Percentiles rank a stretch among this genome's conserved stretches.
Conservation (phyloP, 2,888 invertebrate species). For the Drosophila gaucha region DNA sequence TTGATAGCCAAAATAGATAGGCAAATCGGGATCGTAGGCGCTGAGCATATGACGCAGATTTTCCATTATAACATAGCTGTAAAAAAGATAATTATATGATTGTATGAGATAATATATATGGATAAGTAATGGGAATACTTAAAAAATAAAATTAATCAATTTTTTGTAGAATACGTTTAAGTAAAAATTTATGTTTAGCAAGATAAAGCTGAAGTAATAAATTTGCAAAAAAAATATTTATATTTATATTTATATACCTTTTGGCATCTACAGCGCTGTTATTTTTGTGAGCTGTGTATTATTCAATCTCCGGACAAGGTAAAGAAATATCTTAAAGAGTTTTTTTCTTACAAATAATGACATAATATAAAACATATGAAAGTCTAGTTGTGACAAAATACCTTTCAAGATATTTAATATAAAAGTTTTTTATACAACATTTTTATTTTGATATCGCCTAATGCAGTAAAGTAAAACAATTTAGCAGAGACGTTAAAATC, state of each 20-base stretch:
- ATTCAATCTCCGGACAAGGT: background rate
- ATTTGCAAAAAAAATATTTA: too few relatives aligned
- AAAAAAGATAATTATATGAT: constrained; percentile 38
- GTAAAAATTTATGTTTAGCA: background rate
- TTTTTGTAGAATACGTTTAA: background rate
- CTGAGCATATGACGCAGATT: constrained; percentile 95
- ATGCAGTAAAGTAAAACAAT: too few relatives aligned
- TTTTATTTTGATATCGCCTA: too few relatives aligned
- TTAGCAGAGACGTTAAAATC: too few relatives aligned
- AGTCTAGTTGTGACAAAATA: too few relatives aligned
- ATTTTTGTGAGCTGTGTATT: too few relatives aligned
- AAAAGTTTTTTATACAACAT: too few relatives aligned
- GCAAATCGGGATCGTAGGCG: constrained; percentile 89
- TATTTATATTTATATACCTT: too few relatives aligned
- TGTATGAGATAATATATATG: too few relatives aligned
- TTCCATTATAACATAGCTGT: constrained; percentile 96
- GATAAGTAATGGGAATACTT: background rate
- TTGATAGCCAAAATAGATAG: constrained; percentile 95
- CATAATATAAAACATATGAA: background rate
- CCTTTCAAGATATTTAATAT: too few relatives aligned
- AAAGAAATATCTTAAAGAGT: background rate
- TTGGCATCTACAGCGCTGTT: too few relatives aligned
- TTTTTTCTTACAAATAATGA: background rate
- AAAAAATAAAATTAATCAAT: background rate
- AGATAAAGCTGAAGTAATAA: background rate